Evolutionary conservation across 2,888 invertebrate species (phyloP).

Genomic region (Chelonus formosanus): DNA sequence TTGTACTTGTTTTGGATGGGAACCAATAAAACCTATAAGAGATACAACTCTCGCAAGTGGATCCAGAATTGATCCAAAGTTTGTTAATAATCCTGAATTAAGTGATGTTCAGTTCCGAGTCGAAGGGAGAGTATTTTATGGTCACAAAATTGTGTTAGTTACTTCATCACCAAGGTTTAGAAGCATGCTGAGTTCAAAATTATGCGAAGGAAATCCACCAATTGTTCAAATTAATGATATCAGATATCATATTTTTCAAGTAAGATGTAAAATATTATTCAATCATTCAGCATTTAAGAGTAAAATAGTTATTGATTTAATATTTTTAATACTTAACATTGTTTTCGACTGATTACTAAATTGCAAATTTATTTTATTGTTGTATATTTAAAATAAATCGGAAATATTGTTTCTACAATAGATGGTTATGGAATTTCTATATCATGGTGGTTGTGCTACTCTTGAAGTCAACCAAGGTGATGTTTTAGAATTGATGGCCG

Average conservation of each 20-base stretch:
- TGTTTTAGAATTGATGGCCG: conserved; percentile 88
- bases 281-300: too few species aligned
- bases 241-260: conserved; percentile 91
- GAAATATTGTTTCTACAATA: conserved; percentile 53
- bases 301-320: too few species aligned
- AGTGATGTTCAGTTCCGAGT: conserved; percentile 93
- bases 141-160: conserved; percentile 92
- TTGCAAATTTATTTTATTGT: too few species aligned
- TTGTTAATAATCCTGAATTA: conserved; percentile 92
- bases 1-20: conserved; percentile 89
- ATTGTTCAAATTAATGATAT: conserved; percentile 93
- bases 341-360: not conserved
- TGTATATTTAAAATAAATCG: not conserved
- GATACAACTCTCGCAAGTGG: conserved; percentile 74
- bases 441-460: conserved; percentile 85
- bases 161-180: conserved; percentile 88
- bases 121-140: conserved; percentile 90
- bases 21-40: conserved; percentile 80
- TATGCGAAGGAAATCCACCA: conserved; percentile 79
- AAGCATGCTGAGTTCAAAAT: conserved; percentile 82
- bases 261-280: conserved; percentile 54
- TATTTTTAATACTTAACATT: not conserved
- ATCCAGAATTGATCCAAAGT: conserved; percentile 89
- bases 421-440: conserved; percentile 93
- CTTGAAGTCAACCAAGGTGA: conserved; percentile 82